Base-by-base conservation (phyloP, 1,140 invertebrate species). In the Drosophila lini region DNA sequence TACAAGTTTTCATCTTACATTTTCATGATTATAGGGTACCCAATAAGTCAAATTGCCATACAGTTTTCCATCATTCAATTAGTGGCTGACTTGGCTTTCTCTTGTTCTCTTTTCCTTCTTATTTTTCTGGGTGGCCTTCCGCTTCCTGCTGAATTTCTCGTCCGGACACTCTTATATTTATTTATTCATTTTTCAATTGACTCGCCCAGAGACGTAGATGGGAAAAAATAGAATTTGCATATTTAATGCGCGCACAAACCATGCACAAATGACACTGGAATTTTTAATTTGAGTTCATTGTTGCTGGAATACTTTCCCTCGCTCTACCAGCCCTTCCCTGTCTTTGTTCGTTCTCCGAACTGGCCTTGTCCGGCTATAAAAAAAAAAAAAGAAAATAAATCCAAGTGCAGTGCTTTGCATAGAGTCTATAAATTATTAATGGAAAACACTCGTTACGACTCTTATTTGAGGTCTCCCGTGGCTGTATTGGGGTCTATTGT, bases 151-250 rank as follows among this genome's bases (percentile, higher is more conserved):
- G 38, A 36, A 58, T 47, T 45, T 45, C 68, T 52, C 9, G 15
- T 25, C 32, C 62, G 53, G 74, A 67, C 74, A 53, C 67, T 73
- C 58, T 68, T 71, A 64, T 74, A 75, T 64, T 82, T 88, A 73
- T 79, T 88, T 79, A 79, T 86, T 74, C 83, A 82, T 76, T 88
- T 88, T 79, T 76, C 73, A 75, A 70, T 69, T 77, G 75, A 73
- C 65, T 70, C 48, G 45, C 69, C 65, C 59, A 44, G 52, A 60
- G 28, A 62, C 71, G 53, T 34, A 19, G 13, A 47, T 31, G 16
- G 42, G 32, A 48, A 55, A 56, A 57, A 68, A 45, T 45, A 53
- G 44, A 58, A 88, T 86, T 88, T 82, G 83, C 83, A 86, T 86
- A 88, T 74, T 82, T 77, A 80, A 91, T 91, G 90, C 53, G 31